Conservation (phyloP, 2,797 vertebrate species). For the Masticophis lateralis region DNA sequence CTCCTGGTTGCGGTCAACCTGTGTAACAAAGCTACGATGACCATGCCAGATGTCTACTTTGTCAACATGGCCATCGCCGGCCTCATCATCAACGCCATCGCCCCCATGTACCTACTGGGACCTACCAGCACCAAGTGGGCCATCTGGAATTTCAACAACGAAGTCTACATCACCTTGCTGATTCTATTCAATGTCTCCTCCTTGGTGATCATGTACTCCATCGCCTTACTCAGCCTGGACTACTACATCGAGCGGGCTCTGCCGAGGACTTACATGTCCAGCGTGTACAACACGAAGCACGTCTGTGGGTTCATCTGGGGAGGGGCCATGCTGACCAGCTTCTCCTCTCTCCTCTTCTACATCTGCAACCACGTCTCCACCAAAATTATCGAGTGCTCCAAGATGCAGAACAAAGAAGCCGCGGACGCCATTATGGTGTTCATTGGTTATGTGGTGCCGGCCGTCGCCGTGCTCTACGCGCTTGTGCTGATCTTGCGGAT, state of each 20-base stretch:
- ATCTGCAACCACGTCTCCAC: slow-evolving; percentile 94
- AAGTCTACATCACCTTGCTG: slow-evolving; percentile 89
- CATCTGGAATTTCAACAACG: slow-evolving; percentile 85
- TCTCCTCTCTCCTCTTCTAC: slow-evolving; percentile 94
- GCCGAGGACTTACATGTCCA: slow-evolving; percentile 96
- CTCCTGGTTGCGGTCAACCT: slow-evolving; percentile 92
- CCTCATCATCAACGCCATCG: slow-evolving; percentile 88
- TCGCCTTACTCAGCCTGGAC: slow-evolving; percentile 92
- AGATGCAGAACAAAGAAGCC: slow-evolving; percentile 93
- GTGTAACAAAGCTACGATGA: slow-evolving; percentile 92
- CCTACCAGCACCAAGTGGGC: slow-evolving; percentile 87
- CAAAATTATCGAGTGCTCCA: slow-evolving; percentile 90
- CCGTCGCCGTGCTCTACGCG: slow-evolving; percentile 86
- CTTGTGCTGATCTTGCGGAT: slow-evolving; percentile 86
- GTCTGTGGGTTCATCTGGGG: slow-evolving; percentile 98
- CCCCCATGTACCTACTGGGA: slow-evolving; percentile 86
- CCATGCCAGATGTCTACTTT: slow-evolving; percentile 97
- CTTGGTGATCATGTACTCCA: slow-evolving; percentile 94
- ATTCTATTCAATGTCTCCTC: slow-evolving; percentile 95
- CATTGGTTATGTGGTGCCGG: slow-evolving; percentile 90
- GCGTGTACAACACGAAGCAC: slow-evolving; percentile 96
- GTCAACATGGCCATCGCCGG: slow-evolving; percentile 96
- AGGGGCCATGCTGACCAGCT: slow-evolving; percentile 93
- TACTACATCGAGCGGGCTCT: slow-evolving; percentile 94
- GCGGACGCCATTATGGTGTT: slow-evolving; percentile 93